A percentile compares a stretch with the other conserved stretches of the same genome.
These are phyloP conservation scores for Psephotus haematonotus DNA, from an alignment of 2,113 vertebrate genomes.

Conservation along the genomic window DNA sequence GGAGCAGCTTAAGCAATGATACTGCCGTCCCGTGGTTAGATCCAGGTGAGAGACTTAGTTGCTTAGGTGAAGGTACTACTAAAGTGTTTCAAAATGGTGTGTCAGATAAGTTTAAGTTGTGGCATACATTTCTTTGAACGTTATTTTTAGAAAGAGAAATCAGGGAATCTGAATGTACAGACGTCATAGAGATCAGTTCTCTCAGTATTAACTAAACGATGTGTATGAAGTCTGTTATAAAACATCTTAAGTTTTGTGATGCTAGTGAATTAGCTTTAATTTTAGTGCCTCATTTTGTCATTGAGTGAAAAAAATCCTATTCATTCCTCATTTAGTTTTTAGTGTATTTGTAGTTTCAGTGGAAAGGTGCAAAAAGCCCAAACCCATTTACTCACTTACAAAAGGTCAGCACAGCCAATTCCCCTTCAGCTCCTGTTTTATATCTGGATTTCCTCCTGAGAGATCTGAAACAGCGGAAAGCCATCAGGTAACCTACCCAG, in stretches of 20 bases:
- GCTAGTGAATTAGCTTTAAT: not conserved
- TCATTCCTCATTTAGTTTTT: not conserved
- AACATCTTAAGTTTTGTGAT: not conserved
- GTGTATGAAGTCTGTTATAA: not conserved
- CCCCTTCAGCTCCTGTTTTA: not conserved
- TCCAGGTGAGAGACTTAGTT: not conserved
- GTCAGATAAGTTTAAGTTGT: not conserved
- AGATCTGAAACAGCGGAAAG: not conserved
- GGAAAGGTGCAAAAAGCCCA: not conserved
- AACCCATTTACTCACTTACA: not conserved
- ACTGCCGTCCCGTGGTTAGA: not conserved
- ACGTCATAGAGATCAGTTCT: not conserved
- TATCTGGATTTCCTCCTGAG: not conserved
- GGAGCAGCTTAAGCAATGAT: constrained; percentile 1
- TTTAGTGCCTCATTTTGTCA: not conserved
- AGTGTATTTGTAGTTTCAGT: not conserved
- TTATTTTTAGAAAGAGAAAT: not conserved
- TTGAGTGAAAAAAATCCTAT: not conserved
- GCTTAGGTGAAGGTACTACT: not conserved
- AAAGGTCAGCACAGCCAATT: not conserved
- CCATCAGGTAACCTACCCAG: not conserved
- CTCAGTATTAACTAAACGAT: not conserved
- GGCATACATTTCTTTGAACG: not conserved
- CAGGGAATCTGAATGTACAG: not conserved
- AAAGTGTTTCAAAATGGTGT: not conserved